These are phyloP conservation scores for Blera fallax DNA, from an alignment of 2,888 invertebrate species.

Conservation along the genomic window DNA sequence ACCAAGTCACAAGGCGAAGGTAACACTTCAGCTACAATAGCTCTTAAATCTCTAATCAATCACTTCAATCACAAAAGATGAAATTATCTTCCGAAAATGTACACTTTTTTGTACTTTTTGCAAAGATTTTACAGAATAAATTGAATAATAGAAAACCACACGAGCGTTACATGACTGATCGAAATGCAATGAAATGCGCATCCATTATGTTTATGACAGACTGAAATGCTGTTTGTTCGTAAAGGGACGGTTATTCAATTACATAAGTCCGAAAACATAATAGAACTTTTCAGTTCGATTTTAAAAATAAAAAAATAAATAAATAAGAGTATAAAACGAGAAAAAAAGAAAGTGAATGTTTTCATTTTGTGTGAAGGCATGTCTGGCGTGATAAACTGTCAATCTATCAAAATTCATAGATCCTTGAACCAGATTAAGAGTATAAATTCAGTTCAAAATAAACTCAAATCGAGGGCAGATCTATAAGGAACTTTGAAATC, in stretches of 20 bases:
- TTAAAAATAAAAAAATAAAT: too few species aligned
- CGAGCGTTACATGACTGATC: conserved; percentile 75
- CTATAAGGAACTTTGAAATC: too few species aligned
- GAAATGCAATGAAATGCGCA: conserved; percentile 42
- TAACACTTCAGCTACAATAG: conserved; percentile 23
- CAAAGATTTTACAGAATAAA: conserved; percentile 36
- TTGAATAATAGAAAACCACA: conserved; percentile 73
- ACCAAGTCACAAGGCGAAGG: background rate
- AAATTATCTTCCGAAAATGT: conserved; percentile 71
- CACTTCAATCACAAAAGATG: conserved; percentile 70
- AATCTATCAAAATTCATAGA: conserved; percentile 12
- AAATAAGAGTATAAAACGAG: background rate
- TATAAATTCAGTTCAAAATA: too few species aligned
- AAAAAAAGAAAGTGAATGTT: conserved; percentile 39
- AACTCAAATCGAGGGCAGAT: too few species aligned
- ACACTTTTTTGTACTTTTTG: conserved; percentile 56
- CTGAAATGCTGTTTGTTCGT: conserved; percentile 13
- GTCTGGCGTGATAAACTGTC: conserved; percentile 67
- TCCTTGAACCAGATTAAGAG: background rate
- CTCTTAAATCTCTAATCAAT: conserved; percentile 63
- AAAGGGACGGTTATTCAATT: conserved; percentile 14
- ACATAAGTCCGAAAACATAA: background rate
- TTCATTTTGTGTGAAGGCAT: conserved; percentile 40
- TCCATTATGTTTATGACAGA: conserved; percentile 68
- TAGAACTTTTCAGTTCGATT: background rate